A percentile compares a stretch with the other conserved stretches of the same genome.
Evolutionary conservation across 2,113 vertebrate genomes (phyloP).

Genomic region (Elephantulus edwardii): DNA sequence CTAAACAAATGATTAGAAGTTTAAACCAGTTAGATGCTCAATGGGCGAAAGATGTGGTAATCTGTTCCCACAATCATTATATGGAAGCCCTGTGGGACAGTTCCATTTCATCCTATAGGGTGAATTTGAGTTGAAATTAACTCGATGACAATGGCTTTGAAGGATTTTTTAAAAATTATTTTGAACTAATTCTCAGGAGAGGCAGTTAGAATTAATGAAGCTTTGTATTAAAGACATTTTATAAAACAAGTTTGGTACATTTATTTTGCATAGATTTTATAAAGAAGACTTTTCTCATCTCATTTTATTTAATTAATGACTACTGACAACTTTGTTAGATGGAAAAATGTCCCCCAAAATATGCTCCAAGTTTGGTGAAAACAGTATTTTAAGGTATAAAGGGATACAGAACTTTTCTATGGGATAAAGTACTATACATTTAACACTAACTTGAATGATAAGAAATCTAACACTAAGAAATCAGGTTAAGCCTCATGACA

Average conservation of each 20-base stretch:
- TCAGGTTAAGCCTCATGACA: background rate
- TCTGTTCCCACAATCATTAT: background rate
- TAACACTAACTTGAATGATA: background rate
- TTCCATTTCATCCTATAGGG: background rate
- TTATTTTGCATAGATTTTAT: conserved; percentile 2
- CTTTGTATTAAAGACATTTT: background rate
- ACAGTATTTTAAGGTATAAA: conserved; percentile 12
- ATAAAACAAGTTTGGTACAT: background rate
- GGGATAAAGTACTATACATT: background rate
- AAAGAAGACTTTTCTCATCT: background rate
- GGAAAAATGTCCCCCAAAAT: background rate
- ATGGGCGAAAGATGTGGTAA: background rate
- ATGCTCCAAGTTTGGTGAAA: background rate
- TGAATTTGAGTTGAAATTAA: background rate
- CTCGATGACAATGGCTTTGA: background rate
- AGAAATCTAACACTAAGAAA: background rate
- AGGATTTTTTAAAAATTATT: background rate
- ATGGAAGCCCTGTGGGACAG: background rate
- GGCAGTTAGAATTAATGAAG: background rate
- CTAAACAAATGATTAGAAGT: background rate
- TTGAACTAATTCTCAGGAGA: background rate
- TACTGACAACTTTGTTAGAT: background rate
- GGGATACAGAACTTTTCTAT: background rate
- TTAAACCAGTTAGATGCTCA: background rate
- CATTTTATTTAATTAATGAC: conserved; percentile 26